Evolutionary conservation across 2,113 vertebrate species (phyloP).

Genomic region (Gnathonemus echidnorhynchus): DNA sequence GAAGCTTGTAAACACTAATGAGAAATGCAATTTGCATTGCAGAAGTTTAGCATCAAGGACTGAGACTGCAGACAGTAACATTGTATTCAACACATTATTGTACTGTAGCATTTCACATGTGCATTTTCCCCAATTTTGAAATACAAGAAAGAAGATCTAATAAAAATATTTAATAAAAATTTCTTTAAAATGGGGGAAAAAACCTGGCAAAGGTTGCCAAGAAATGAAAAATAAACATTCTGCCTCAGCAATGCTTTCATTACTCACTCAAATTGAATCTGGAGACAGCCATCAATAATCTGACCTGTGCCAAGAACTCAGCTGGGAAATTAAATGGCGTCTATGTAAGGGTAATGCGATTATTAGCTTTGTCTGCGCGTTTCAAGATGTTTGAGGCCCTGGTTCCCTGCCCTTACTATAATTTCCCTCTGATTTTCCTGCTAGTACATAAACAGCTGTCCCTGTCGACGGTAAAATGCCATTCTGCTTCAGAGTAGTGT

Average conservation of each 20-base stretch:
- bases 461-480: neutral
- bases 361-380: constrained; percentile 17
- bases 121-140: constrained; percentile 11
- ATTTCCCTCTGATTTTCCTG: constrained; percentile 9
- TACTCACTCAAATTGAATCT: constrained; percentile 21
- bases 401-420: neutral
- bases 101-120: neutral
- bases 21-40: neutral
- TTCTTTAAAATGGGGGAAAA: neutral
- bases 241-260: constrained; percentile 3
- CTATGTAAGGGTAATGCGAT: constrained; percentile 15
- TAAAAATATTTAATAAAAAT: constrained; percentile 11
- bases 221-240: constrained; percentile 19
- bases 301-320: constrained; percentile 18
- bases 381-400: constrained; percentile 11
- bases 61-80: neutral
- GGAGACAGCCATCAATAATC: constrained; percentile 22
- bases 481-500: neutral
- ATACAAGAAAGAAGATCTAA: neutral
- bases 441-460: neutral
- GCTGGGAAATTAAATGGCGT: constrained; percentile 21
- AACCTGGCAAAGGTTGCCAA: constrained; percentile 4
- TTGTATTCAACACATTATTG: neutral
- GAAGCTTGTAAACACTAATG: neutral
- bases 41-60: neutral